A percentile compares a stretch with the other conserved stretches of the same genome.
Evolutionary conservation across 2,797 vertebrate species (phyloP).

Genomic region (Vireo griseus): DNA sequence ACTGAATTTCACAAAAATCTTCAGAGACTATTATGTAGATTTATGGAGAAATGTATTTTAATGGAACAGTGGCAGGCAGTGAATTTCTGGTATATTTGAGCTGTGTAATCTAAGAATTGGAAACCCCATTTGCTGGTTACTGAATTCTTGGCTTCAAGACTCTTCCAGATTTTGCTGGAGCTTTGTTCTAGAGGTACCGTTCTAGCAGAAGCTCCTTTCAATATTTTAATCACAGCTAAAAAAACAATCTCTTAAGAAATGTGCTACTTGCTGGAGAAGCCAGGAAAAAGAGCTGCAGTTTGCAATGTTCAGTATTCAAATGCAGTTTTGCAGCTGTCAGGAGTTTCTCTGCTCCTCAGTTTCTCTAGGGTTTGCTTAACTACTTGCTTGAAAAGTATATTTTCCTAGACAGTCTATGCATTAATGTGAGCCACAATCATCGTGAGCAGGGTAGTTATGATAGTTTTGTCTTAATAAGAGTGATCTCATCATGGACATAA

Average conservation of each 20-base stretch:
- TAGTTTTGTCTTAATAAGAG: slow-evolving; percentile 2
- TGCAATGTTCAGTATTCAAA: not conserved
- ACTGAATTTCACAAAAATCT: not conserved
- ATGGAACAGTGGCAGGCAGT: not conserved
- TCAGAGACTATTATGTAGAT: not conserved
- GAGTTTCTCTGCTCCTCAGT: not conserved
- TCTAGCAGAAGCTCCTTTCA: not conserved
- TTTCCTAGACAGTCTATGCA: not conserved
- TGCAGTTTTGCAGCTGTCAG: not conserved
- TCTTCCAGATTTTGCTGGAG: not conserved
- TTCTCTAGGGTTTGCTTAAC: not conserved
- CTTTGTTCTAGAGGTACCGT: not conserved
- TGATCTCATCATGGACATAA: slow-evolving; percentile 20
- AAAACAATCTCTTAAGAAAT: not conserved
- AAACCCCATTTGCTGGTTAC: not conserved
- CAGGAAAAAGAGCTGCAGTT: not conserved
- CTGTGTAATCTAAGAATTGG: not conserved
- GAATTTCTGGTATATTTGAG: not conserved
- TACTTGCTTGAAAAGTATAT: not conserved
- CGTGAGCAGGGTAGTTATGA: not conserved
- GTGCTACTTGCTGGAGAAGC: not conserved
- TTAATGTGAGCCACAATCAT: not conserved
- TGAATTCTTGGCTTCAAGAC: not conserved
- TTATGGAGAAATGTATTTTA: not conserved
- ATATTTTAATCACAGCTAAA: not conserved